Percentiles rank a stretch among this genome's conserved stretches.
phyloP scores from a whole-genome alignment of 2,888 invertebrate genomes.

The Drosophila barbarae region DNA sequence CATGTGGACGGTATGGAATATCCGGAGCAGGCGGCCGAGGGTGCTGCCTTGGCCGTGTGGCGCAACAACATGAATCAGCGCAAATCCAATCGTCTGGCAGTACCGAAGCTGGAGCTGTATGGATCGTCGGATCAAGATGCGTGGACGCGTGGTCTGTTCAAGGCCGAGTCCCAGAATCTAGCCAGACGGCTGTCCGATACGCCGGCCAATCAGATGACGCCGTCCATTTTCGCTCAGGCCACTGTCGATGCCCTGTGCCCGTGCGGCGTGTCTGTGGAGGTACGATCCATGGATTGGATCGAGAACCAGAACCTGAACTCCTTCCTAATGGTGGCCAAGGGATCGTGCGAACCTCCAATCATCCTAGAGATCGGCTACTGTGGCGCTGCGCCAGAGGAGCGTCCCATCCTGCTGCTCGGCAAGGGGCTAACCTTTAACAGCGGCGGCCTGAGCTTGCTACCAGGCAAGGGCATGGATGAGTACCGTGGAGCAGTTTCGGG shows the following conservation, averaged over 20 bases:
- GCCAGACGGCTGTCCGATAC: slow-evolving; percentile 85
- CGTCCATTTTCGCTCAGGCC: slow-evolving; percentile 85
- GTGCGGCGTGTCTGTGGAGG: slow-evolving; percentile 80
- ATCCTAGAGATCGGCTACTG: slow-evolving; percentile 82
- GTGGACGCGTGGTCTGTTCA: slow-evolving; percentile 85
- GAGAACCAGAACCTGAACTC: slow-evolving; percentile 81
- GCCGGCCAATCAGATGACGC: slow-evolving; percentile 88
- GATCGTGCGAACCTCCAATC: slow-evolving; percentile 81
- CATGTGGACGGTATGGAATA: slow-evolving; percentile 83
- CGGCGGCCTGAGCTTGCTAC: slow-evolving; percentile 74
- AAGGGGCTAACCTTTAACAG: slow-evolving; percentile 82
- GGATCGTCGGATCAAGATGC: slow-evolving; percentile 81
- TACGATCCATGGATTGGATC: slow-evolving; percentile 82
- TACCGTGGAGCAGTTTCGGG: slow-evolving; percentile 83
- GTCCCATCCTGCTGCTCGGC: slow-evolving; percentile 82
- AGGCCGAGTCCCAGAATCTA: slow-evolving; percentile 87
- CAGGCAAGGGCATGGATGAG: slow-evolving; percentile 58
- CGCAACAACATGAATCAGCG: slow-evolving; percentile 83
- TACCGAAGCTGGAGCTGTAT: slow-evolving; percentile 81
- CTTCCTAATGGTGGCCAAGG: slow-evolving; percentile 79
- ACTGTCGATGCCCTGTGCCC: slow-evolving; percentile 84
- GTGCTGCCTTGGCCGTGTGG: slow-evolving; percentile 82
- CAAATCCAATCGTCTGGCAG: slow-evolving; percentile 77
- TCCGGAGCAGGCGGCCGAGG: slow-evolving; percentile 85
- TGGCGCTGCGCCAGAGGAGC: slow-evolving; percentile 78